A percentile compares a stretch with the other conserved stretches of the same genome.
phyloP scores from a whole-genome alignment of 2,113 vertebrate species.

The Harpagus bidentatus region DNA sequence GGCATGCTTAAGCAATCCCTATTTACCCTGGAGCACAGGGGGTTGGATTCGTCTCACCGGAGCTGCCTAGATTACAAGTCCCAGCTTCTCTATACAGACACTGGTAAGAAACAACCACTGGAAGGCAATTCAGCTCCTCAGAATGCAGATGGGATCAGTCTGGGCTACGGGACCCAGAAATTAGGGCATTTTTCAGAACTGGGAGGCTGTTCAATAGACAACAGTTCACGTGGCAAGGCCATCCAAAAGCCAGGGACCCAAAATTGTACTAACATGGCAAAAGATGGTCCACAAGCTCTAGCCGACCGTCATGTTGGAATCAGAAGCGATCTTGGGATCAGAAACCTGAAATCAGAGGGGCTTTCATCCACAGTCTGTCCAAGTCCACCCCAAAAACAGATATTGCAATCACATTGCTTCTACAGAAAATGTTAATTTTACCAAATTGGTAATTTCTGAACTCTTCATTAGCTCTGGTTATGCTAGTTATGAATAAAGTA shows the following conservation, averaged over 20 bases:
- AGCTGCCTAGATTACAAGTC: not conserved
- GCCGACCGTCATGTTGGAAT: accelerated
- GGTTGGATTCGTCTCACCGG: not conserved
- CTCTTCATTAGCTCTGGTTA: not conserved
- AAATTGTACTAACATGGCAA: not conserved
- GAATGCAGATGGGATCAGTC: not conserved
- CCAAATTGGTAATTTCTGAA: not conserved
- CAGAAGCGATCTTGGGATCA: accelerated
- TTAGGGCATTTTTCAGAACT: not conserved
- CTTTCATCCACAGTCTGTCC: not conserved
- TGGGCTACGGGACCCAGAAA: not conserved
- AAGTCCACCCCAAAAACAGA: accelerated
- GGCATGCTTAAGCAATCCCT: no score
- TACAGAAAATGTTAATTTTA: not conserved
- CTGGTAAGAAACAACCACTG: not conserved
- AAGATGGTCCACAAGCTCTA: not conserved
- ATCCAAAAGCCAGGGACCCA: not conserved
- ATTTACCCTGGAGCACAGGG: not conserved
- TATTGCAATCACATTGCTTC: not conserved
- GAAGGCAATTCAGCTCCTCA: not conserved
- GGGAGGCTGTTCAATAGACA: not conserved
- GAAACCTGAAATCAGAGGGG: not conserved
- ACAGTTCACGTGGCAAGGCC: not conserved
- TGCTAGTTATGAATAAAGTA: not conserved
- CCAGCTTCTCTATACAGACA: not conserved